Conservation (phyloP, 2,888 invertebrate genomes). For the Drosophila pseudotakahashii region DNA sequence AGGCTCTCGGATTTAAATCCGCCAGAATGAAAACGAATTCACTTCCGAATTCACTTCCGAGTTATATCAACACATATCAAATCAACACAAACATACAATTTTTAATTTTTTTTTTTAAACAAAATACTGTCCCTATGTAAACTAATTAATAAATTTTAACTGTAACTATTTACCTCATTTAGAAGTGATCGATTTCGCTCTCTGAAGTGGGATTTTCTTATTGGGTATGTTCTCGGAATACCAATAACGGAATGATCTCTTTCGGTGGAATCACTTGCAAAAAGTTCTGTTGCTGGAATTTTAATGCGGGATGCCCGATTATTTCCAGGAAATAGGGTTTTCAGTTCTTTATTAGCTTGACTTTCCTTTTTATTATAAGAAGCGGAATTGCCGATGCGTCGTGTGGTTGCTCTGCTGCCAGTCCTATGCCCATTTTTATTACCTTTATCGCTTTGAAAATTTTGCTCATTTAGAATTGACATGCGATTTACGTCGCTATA, state of each 20-base stretch:
- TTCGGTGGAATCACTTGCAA: conserved; percentile 30
- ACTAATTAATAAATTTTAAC: too few relatives aligned
- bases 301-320: conserved; percentile 21
- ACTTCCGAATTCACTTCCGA: too few relatives aligned
- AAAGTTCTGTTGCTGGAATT: conserved; percentile 36
- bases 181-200: conserved; percentile 81
- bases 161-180: conserved; percentile 69
- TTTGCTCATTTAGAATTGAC: conserved; percentile 51
- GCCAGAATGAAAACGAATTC: too few relatives aligned
- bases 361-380: conserved; percentile 15
- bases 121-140: too few relatives aligned
- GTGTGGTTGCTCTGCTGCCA: conserved; percentile 36
- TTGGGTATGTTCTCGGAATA: conserved; percentile 67
- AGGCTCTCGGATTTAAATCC: too few relatives aligned
- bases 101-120: too few relatives aligned
- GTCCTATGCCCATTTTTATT: conserved; percentile 22
- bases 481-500: conserved; percentile 53
- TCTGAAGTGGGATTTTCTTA: conserved; percentile 80
- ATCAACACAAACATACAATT: too few relatives aligned
- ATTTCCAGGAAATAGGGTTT: conserved; percentile 39
- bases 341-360: conserved; percentile 21
- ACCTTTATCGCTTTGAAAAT: conserved; percentile 24
- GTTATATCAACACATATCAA: too few relatives aligned
- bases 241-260: conserved; percentile 50
- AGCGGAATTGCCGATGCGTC: conserved; percentile 45